Percentiles rank a stretch among this genome's conserved stretches.
These are phyloP conservation scores for Agrochola circellaris DNA, from an alignment of 2,888 invertebrate genomes.

Conservation along the genomic window DNA sequence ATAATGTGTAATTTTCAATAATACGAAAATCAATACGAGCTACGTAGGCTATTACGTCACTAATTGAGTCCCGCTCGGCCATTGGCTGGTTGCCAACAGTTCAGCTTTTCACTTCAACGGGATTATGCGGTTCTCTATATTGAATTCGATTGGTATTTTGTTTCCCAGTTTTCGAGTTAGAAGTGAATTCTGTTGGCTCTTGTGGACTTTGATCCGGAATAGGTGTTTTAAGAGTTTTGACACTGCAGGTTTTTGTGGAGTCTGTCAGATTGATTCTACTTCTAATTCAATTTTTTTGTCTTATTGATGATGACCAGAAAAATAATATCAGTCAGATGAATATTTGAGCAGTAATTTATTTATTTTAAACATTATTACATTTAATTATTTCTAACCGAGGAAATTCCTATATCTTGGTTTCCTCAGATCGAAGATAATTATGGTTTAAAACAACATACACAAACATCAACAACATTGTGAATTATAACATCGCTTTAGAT, in stretches of 20 bases:
- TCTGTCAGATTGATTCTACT: no score
- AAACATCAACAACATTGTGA: no score
- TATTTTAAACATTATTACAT: neutral
- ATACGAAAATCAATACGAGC: slow-evolving; percentile 72
- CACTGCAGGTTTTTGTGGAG: neutral
- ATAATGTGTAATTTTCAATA: slow-evolving; percentile 69
- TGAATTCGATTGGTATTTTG: slow-evolving; percentile 67
- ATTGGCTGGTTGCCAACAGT: slow-evolving; percentile 74
- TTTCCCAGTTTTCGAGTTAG: slow-evolving; percentile 61
- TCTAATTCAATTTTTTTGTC: no score
- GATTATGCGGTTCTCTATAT: slow-evolving; percentile 76
- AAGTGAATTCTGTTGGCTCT: slow-evolving; percentile 49
- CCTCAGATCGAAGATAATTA: neutral
- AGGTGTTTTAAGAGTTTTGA: slow-evolving; percentile 31
- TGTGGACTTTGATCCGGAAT: slow-evolving; percentile 39
- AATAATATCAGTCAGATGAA: neutral
- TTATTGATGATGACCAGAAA: neutral
- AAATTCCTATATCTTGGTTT: neutral
- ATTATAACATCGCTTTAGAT: no score
- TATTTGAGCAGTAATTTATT: neutral
- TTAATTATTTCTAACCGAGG: neutral
- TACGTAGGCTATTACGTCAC: slow-evolving; percentile 77
- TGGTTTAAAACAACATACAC: neutral
- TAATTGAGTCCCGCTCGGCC: slow-evolving; percentile 77
- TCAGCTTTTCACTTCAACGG: slow-evolving; percentile 80